Evolutionary conservation across 2,113 vertebrate species (phyloP), one percentile per base, ranked within the genome.

Genomic region (Mirza zaza): DNA sequence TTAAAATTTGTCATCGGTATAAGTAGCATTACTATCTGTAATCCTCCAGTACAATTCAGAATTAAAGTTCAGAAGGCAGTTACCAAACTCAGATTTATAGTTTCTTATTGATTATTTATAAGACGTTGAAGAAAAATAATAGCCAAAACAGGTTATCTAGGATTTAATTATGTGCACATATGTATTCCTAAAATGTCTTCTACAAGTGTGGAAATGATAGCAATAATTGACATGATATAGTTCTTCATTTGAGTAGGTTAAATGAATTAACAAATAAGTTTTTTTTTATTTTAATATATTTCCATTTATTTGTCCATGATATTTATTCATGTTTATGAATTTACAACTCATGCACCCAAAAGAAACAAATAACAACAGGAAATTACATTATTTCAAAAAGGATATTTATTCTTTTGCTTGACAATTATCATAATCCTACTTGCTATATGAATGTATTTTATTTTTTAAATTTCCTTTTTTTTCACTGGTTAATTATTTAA

Each of bases 1-100:
- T 95, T 96, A 82, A 96, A 96, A 95, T 94, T 96, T 90, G 76
- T 61, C 76, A 85, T 57, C 89, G 50, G 92, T 96, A 6, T 95
- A 96, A 68, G 50, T 92, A 94, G n/a, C 59, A 93, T 87, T 57
- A 89, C n/a, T 85, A 71, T 97, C 42, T 95, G 42, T 23, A 91
- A 79, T 92, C 81, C 7, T 80, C 32, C 11, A 42, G 20, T 57
- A 65, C 34, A 63, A 14, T 76, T 95, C 57, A 96, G 96, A 94
- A 93, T 91, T 65, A 94, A 95, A 81, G 20, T 84, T 84, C 34
- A 70, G 48, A 76, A 52, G 34, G 0, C 29, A 87, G 42, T 85
- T 59, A 73, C 25, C 18, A 59, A 61, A 45, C 11, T 77, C 21
- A 90, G 4, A 81, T 65, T 67, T 10, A 8, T 87, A 3, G 32